Conservation (phyloP, 2,888 invertebrate species). For the Drosophila fulvimacula region DNA sequence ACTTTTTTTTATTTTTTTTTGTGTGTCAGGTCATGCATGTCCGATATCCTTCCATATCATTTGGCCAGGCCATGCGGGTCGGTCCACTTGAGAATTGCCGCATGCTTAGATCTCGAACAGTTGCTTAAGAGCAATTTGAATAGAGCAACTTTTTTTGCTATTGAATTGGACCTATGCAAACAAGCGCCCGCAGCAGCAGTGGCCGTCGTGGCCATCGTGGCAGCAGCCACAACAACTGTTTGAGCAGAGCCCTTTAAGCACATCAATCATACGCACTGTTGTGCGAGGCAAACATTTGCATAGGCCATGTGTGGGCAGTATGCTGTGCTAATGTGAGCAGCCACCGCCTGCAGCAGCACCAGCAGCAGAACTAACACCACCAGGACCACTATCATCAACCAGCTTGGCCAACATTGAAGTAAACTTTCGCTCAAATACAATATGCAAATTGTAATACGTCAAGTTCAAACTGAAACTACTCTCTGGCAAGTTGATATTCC, state of each 20-base stretch:
- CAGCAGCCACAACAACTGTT: slow-evolving; percentile 38
- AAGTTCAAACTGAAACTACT: slow-evolving; percentile 27
- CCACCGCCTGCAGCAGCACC: slow-evolving; percentile 13
- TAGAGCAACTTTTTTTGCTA: slow-evolving; percentile 6
- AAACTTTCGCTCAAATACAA: slow-evolving; percentile 40
- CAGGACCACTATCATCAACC: slow-evolving; percentile 3
- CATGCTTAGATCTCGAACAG: slow-evolving; percentile 13
- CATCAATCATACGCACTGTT: slow-evolving; percentile 74
- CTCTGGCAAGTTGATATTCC: not conserved
- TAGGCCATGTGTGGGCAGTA: slow-evolving; percentile 43
- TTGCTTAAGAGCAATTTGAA: slow-evolving; percentile 24
- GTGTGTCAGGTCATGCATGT: slow-evolving; percentile 16
- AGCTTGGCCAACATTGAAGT: not conserved
- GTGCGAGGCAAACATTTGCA: slow-evolving; percentile 66
- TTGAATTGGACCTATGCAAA: slow-evolving; percentile 55
- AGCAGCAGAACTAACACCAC: slow-evolving; percentile 11
- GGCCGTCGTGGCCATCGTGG: not conserved
- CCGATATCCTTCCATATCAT: slow-evolving; percentile 8
- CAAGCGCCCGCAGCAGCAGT: slow-evolving; percentile 19
- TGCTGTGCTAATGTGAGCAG: slow-evolving; percentile 27
- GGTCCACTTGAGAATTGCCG: slow-evolving; percentile 29
- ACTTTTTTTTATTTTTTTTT: not conserved
- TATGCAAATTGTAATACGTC: slow-evolving; percentile 67
- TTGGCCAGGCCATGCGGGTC: slow-evolving; percentile 8
- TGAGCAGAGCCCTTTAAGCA: slow-evolving; percentile 53